Conservation (phyloP, 2,113 vertebrate genomes). For the Illadopsis cleaveri region DNA sequence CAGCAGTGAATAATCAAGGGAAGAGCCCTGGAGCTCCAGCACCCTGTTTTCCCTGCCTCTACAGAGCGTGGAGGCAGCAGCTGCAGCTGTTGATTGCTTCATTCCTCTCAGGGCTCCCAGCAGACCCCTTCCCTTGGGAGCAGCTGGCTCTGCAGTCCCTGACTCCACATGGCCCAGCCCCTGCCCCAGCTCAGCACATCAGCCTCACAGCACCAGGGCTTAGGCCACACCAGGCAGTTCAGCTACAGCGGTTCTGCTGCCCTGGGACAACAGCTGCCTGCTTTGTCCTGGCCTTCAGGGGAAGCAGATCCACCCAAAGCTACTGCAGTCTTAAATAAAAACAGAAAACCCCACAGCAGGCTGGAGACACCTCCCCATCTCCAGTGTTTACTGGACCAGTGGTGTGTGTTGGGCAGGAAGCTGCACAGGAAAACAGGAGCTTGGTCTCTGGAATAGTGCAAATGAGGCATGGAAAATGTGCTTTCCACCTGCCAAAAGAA, state of each 20-base stretch:
- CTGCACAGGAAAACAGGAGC: not conserved
- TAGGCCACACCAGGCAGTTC: not conserved
- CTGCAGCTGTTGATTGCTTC: not conserved
- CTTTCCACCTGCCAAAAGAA: not conserved
- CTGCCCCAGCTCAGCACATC: not conserved
- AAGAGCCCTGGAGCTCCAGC: not conserved
- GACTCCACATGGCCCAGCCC: not conserved
- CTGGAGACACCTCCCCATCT: not conserved
- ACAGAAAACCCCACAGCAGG: not conserved
- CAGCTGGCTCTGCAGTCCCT: accelerated
- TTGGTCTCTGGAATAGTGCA: not conserved
- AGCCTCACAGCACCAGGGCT: accelerated
- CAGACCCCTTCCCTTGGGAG: not conserved
- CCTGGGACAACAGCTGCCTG: not conserved
- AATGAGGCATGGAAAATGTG: not conserved
- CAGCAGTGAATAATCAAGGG: not conserved
- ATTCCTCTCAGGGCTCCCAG: not conserved
- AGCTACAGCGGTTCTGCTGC: not conserved
- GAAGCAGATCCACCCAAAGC: not conserved
- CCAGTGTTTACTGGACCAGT: not conserved
- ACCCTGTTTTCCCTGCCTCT: not conserved
- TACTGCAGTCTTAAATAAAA: not conserved
- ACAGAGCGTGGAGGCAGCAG: accelerated
- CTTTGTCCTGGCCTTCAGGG: not conserved
- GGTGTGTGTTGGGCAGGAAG: not conserved